Evolutionary conservation across 1,140 invertebrate species (phyloP), one percentile per base, ranked within the genome.

Genomic region (Hyposmocoma kahamanoa): DNA sequence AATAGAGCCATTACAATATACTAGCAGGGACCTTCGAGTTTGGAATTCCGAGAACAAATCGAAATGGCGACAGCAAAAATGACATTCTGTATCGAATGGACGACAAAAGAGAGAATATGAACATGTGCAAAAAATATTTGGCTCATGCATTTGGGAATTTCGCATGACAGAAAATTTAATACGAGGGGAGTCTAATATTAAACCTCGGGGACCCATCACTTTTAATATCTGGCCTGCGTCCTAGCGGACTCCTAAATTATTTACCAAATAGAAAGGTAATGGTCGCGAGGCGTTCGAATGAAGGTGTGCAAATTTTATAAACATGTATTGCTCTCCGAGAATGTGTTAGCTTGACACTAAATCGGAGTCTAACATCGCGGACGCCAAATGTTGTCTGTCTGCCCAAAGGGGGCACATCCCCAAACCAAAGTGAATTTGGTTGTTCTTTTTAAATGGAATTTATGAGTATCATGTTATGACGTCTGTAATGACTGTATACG

Each of bases 81-180:
- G 72, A 72, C 77, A 83, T 81, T 80, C 81, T 78, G 81, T 84
- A 62, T 84, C 81, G 77, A 84, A 84, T 72, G 59, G 46, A 55
- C 55, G 47, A 56, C 79, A 73, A 85, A 83, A 78, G 71, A 68
- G 53, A 66, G 64, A 81, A 83, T 79, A 76, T 72, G 81, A 85
- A 85, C 81, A 85, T 85, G 81, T 85, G 81, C 81, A 81, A 85
- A 85, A 82, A 85, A 83, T 85, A 83, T 83, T 68, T 76, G 66
- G 66, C 75, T 67, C 74, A 78, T 85, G 74, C 81, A 83, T 85
- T 83, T 85, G 79, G 81, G 81, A 85, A 81, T 85, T 81, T 80
- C 69, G 76, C 77, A 77, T 81, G 81, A 80, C 79, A 81, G 71
- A 81, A 74, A 85, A 85, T 85, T 85, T 84, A 84, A 84, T 84